Conservation (phyloP, 2,797 vertebrate species). For the Phylloscopus collybita region DNA sequence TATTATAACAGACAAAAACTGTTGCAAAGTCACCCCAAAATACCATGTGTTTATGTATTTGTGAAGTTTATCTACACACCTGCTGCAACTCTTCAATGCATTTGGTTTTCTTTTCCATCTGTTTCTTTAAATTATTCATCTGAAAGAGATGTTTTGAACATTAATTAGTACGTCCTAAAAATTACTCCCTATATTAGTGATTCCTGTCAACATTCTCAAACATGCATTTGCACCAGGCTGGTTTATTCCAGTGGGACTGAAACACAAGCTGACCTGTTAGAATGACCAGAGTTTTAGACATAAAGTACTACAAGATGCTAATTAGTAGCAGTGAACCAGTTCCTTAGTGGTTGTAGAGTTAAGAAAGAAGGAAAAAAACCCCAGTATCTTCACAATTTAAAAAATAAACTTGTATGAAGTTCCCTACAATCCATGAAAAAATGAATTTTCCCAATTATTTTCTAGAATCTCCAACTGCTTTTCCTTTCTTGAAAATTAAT, state of each 20-base stretch:
- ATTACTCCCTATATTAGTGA: background rate
- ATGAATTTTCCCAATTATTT: constrained; percentile 78
- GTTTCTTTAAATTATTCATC: constrained; percentile 82
- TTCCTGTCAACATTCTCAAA: no score
- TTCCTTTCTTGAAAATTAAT: constrained; percentile 83
- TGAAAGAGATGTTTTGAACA: constrained; percentile 67
- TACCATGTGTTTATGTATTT: background rate
- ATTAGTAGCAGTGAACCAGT: background rate
- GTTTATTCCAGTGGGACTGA: background rate
- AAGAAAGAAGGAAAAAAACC: background rate
- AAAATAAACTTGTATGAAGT: background rate
- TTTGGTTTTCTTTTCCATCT: constrained; percentile 83
- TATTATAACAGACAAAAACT: background rate
- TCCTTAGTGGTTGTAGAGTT: background rate
- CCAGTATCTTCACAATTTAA: background rate
- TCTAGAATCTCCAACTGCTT: constrained; percentile 84
- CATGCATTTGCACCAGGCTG: no score
- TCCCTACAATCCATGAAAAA: background rate
- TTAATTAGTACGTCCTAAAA: background rate
- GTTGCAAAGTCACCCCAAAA: background rate
- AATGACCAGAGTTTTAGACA: background rate
- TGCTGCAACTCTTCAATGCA: constrained; percentile 81
- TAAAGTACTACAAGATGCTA: background rate
- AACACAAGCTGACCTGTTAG: background rate
- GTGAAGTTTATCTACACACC: constrained; percentile 68